A percentile compares a stretch with the other conserved stretches of the same genome.
phyloP scores from a whole-genome alignment of 2,797 vertebrate genomes.

The Microctenopoma lineatum region DNA sequence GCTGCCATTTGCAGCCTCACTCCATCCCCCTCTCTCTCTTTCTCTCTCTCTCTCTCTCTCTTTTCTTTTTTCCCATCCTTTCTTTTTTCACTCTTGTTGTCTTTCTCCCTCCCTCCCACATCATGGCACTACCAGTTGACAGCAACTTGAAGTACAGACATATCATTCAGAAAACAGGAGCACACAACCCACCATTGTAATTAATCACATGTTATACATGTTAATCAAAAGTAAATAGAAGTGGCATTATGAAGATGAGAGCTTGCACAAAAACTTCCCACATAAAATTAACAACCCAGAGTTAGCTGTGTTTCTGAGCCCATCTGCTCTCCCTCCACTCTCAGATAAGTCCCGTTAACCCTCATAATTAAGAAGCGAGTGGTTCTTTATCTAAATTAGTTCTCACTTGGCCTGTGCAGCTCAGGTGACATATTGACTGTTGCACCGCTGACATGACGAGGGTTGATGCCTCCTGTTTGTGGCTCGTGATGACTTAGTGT shows the following conservation, averaged over 20 bases:
- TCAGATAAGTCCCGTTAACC: slow-evolving; percentile 20
- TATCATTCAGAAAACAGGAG: slow-evolving; percentile 73
- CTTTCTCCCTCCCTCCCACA: slow-evolving; percentile 56
- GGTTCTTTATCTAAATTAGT: not conserved
- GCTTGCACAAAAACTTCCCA: slow-evolving; percentile 35
- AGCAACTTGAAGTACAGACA: slow-evolving; percentile 77
- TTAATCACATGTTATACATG: slow-evolving; percentile 46
- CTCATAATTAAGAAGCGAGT: not conserved
- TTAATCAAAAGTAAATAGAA: slow-evolving; percentile 53
- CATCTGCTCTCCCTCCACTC: slow-evolving; percentile 35
- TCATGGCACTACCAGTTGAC: slow-evolving; percentile 78
- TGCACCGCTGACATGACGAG: slow-evolving; percentile 1
- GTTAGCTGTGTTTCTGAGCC: slow-evolving; percentile 21
- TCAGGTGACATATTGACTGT: slow-evolving; percentile 16
- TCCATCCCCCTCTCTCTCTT: slow-evolving; percentile 18
- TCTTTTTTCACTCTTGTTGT: slow-evolving; percentile 35
- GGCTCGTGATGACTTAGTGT: slow-evolving; percentile 18
- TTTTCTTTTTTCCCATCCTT: slow-evolving; percentile 18
- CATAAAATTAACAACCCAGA: slow-evolving; percentile 21
- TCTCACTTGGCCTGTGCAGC: slow-evolving; percentile 12
- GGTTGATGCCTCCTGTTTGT: slow-evolving; percentile 32
- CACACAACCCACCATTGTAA: slow-evolving; percentile 55
- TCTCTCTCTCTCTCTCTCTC: not conserved
- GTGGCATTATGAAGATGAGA: slow-evolving; percentile 36
- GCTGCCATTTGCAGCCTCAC: slow-evolving; percentile 76